A percentile compares a stretch with the other conserved stretches of the same genome.
phyloP scores from a whole-genome alignment of 2,888 invertebrate genomes.

The Lycocerus yunnanus region DNA sequence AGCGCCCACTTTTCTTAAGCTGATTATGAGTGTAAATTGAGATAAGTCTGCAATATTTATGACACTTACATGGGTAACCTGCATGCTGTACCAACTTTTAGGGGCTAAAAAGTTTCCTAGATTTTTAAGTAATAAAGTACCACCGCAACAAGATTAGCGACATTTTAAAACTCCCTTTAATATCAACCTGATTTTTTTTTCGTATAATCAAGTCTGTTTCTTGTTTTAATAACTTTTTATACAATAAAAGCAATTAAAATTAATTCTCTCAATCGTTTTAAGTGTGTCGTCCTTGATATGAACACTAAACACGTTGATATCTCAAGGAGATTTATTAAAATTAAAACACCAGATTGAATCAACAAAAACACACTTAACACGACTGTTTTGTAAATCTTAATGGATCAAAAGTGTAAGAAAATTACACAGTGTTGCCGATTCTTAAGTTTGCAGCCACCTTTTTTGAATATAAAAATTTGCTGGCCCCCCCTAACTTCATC shows the following conservation, averaged over 20 bases:
- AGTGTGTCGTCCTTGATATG: conserved; percentile 12
- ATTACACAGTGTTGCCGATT: neutral
- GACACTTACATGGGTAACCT: conserved; percentile 54
- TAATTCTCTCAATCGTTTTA: neutral
- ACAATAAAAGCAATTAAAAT: conserved; percentile 4
- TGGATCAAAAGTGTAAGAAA: neutral
- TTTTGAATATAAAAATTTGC: no score
- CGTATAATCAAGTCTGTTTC: neutral
- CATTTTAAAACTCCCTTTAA: neutral
- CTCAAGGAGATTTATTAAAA: conserved; percentile 8
- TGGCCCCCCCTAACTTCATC: no score
- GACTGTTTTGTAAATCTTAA: conserved; percentile 7
- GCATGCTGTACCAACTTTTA: conserved; percentile 33
- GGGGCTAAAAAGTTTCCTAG: conserved; percentile 30
- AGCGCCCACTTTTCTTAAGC: conserved; percentile 58
- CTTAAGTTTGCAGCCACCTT: neutral
- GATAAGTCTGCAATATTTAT: conserved; percentile 58
- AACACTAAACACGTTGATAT: conserved; percentile 15
- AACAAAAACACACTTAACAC: conserved; percentile 13
- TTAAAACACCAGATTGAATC: conserved; percentile 11
- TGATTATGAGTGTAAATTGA: conserved; percentile 59
- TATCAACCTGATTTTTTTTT: neutral
- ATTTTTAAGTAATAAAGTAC: conserved; percentile 38
- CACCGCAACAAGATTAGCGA: neutral
- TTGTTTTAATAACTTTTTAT: neutral